These are phyloP conservation scores for Porites rus DNA, from an alignment of 92 coral and sea anemone species.

Conservation along the genomic window DNA sequence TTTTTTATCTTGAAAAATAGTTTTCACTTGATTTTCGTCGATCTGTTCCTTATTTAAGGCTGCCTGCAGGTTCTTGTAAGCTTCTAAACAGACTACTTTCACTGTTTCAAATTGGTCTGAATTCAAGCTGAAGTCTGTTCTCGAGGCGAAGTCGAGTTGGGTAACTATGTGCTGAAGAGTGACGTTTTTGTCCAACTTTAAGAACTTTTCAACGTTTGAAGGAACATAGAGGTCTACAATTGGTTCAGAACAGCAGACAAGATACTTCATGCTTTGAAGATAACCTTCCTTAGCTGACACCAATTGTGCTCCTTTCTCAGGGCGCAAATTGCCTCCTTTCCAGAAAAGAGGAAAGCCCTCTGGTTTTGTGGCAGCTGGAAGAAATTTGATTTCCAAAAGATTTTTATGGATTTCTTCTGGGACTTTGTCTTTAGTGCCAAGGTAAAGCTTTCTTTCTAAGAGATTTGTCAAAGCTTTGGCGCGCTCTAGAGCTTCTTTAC, in stretches of 20 bases:
- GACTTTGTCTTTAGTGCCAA: background rate
- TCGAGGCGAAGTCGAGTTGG: slow-evolving; percentile 49
- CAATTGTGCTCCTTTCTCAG: slow-evolving; percentile 21
- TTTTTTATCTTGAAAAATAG: background rate
- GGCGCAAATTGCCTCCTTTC: slow-evolving; percentile 47
- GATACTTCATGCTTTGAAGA: slow-evolving; percentile 41
- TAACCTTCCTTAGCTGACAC: slow-evolving; percentile 67
- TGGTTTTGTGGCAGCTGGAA: slow-evolving; percentile 70
- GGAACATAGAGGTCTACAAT: slow-evolving; percentile 17
- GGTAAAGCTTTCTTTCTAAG: slow-evolving; percentile 43
- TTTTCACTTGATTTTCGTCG: slow-evolving; percentile 10
- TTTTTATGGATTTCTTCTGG: background rate
- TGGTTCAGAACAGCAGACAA: slow-evolving; percentile 70
- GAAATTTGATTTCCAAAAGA: slow-evolving; percentile 35
- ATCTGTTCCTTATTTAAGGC: slow-evolving; percentile 10
- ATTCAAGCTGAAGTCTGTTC: background rate
- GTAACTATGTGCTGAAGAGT: slow-evolving; percentile 11
- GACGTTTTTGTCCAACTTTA: slow-evolving; percentile 22
- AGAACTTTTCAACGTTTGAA: slow-evolving; percentile 32
- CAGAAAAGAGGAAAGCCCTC: slow-evolving; percentile 67
- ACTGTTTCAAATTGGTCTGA: background rate
- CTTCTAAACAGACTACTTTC: background rate
- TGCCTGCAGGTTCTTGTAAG: slow-evolving; percentile 44
- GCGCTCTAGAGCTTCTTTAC: slow-evolving; percentile 58
- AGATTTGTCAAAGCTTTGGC: slow-evolving; percentile 48